Evolutionary conservation across 1,140 invertebrate genomes (phyloP), one percentile per base, ranked within the genome.

Genomic region (Heliconius nattereri): DNA sequence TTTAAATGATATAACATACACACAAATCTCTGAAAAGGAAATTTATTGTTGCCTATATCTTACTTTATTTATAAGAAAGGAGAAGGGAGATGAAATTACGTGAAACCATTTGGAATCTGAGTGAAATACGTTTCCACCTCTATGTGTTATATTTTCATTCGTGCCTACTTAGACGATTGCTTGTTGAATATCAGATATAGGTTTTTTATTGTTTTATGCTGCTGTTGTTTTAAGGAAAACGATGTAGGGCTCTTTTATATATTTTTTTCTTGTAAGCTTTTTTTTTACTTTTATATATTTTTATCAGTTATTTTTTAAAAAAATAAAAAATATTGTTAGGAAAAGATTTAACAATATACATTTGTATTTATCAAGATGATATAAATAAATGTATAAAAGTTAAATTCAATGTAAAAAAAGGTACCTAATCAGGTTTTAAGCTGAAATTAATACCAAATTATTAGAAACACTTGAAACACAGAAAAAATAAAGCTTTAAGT

Each of bases 1-100:
- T 90, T 91, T 92, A 91, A 92, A 92, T 92, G 91, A 91, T 85
- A 87, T 85, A 87, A 85, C 80, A 82, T 81, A 84, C 88, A 90
- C 90, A 90, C 85, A 85, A 90, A 92, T 91, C 88, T 86, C 87
- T 81, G 85, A 82, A 86, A 85, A 82, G 85, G 87, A 86, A 92
- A 94, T 94, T 93, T 92, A 94, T 94, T 81, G 90, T 87, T 85
- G 87, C 89, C 91, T 93, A 94, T 93, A 92, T 85, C 83, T 86
- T 92, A 89, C 87, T 92, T 94, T 94, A 94, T 94, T 94, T 94
- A 94, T 94, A 94, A 94, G 92, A 94, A 92, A 91, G 89, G 90
- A 87, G 84, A 85, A 79, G 76, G 84, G 90, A 92, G 90, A 93
- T 92, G 91, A 92, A 94, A 94, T 92, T 94, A 94, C 91, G 91